Evolutionary conservation across 2,113 vertebrate genomes (phyloP).

Genomic region (Geococcyx californianus): DNA sequence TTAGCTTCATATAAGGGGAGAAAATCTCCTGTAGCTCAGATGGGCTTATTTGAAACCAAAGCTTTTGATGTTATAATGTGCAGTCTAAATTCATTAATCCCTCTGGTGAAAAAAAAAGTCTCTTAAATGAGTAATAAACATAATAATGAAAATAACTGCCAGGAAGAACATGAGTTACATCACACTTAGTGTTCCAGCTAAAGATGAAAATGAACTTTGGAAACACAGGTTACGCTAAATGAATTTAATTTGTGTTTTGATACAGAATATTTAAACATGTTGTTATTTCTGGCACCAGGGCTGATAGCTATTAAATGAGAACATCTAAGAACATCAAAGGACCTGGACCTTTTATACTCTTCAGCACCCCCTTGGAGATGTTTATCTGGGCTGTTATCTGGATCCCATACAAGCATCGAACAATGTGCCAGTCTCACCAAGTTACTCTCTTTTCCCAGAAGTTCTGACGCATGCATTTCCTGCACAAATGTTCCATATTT

Average conservation of each 20-base stretch:
- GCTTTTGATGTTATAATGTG: constrained; percentile 72
- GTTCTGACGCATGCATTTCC: constrained; percentile 68
- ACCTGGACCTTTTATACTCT: constrained; percentile 68
- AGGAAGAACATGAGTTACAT: constrained; percentile 64
- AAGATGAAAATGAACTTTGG: constrained; percentile 62
- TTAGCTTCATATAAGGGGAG: constrained; percentile 51
- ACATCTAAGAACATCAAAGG: constrained; percentile 82
- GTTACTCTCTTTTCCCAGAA: constrained; percentile 67
- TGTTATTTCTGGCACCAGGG: constrained; percentile 82
- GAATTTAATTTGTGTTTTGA: constrained; percentile 66
- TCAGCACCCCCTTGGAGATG: constrained; percentile 76
- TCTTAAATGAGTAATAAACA: constrained; percentile 72
- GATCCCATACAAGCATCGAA: constrained; percentile 76
- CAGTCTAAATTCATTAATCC: constrained; percentile 69
- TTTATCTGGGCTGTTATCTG: constrained; percentile 82
- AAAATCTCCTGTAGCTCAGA: constrained; percentile 65
- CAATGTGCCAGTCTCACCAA: constrained; percentile 73
- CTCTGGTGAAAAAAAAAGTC: background rate
- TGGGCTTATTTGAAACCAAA: constrained; percentile 63
- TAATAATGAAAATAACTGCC: constrained; percentile 71
- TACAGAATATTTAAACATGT: constrained; percentile 73
- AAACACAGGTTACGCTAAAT: constrained; percentile 58
- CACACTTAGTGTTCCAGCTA: constrained; percentile 51
- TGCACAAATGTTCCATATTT: constrained; percentile 75
- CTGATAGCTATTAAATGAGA: constrained; percentile 74